These are phyloP conservation scores for Antedon mediterranea DNA, from an alignment of 53 echinoderm and acorn worm genomes.

Conservation along the genomic window DNA sequence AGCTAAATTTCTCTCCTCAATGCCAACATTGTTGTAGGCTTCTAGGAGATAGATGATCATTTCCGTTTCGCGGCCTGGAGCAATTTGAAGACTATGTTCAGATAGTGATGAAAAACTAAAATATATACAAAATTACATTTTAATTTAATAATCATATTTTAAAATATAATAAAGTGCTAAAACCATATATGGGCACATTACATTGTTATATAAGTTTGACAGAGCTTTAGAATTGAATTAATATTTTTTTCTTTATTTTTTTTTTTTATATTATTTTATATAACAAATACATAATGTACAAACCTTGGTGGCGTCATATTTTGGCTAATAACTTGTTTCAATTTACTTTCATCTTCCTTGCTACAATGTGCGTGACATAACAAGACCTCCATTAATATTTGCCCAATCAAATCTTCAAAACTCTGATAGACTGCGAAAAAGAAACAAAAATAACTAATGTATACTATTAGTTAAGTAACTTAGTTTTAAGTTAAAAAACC, in stretches of 20 bases:
- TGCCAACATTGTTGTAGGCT: conserved; percentile 38
- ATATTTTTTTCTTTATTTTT: no score
- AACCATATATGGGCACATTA: no score
- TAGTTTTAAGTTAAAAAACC: no score
- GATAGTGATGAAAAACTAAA: background rate
- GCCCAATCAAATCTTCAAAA: conserved; percentile 66
- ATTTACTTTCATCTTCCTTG: conserved; percentile 13
- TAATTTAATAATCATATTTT: no score
- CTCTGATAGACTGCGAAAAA: conserved; percentile 62
- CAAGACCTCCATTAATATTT: conserved; percentile 71
- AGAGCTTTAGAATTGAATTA: no score
- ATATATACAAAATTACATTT: no score
- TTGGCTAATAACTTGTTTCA: background rate
- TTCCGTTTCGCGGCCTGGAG: conserved; percentile 35
- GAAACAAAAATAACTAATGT: no score
- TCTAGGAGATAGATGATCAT: conserved; percentile 72
- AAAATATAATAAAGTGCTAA: no score
- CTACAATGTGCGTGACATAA: conserved; percentile 41
- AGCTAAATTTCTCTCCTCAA: conserved; percentile 43
- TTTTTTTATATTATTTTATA: no score
- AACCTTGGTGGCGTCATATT: background rate
- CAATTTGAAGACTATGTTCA: background rate
- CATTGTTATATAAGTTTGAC: no score
- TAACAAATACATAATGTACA: background rate
- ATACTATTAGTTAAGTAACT: no score